Percentiles rank a stretch among this genome's conserved stretches.
Conservation (phyloP, 2,797 vertebrate species). For the Acipenser ruthenus region DNA sequence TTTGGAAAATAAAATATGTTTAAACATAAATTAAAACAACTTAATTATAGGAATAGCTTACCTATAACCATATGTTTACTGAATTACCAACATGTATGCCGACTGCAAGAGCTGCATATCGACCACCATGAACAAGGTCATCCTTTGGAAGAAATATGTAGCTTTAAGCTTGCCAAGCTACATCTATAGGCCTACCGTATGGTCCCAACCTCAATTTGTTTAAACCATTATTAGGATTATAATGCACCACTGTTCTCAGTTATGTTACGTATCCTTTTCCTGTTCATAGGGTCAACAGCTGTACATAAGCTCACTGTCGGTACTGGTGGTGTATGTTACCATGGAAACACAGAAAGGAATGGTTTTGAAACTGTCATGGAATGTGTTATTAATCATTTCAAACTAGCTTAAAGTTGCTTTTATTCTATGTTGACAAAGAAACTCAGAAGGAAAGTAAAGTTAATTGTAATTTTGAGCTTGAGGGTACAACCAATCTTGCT, state of each 20-base stretch:
- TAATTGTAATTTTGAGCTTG: no score
- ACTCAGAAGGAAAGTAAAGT: no score
- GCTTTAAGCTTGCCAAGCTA: no score
- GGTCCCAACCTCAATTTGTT: not conserved
- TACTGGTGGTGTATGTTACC: conserved; percentile 2
- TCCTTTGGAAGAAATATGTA: no score
- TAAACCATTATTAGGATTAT: not conserved
- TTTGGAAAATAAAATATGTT: no score
- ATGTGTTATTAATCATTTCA: conserved; percentile 4
- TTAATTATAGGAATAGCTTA: no score
- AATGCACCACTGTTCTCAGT: not conserved
- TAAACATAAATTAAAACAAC: no score
- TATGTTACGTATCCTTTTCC: not conserved
- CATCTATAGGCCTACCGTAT: not conserved
- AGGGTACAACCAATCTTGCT: no score
- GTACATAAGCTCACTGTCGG: conserved; percentile 15
- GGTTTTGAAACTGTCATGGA: conserved; percentile 11
- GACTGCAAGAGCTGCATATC: no score
- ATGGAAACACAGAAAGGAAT: conserved; percentile 9
- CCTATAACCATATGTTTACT: no score
- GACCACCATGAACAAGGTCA: no score
- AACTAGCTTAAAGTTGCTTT: conserved; percentile 5
- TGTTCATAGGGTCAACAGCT: conserved; percentile 29
- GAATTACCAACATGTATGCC: no score
- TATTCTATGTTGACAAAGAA: not conserved